These are phyloP conservation scores for Pinna nobilis DNA, from an alignment of 1,140 invertebrate species.

Conservation along the genomic window DNA sequence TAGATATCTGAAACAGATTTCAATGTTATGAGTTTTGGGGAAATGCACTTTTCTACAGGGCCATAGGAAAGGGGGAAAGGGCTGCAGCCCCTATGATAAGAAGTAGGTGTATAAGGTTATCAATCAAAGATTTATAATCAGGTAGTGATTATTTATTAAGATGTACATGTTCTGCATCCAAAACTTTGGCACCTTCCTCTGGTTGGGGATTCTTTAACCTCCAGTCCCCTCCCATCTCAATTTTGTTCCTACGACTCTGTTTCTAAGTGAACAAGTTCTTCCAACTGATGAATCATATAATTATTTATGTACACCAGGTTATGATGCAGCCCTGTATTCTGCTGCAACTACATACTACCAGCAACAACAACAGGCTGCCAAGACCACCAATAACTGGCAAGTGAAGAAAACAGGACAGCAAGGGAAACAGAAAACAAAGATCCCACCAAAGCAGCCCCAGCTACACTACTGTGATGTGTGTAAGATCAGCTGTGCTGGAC, in stretches of 20 bases:
- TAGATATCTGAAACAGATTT: no score
- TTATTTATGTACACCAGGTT: constrained; percentile 77
- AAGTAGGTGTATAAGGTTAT: no score
- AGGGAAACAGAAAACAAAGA: constrained; percentile 77
- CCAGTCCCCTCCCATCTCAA: no score
- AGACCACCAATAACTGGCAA: constrained; percentile 77
- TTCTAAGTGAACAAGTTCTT: neutral
- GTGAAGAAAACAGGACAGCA: constrained; percentile 80
- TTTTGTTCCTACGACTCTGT: neutral
- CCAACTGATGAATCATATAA: neutral
- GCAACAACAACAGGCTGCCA: constrained; percentile 79
- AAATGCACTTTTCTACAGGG: no score
- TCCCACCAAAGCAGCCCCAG: constrained; percentile 70
- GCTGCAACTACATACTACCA: constrained; percentile 94
- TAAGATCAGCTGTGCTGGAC: constrained; percentile 97
- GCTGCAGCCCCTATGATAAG: no score
- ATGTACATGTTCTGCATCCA: no score
- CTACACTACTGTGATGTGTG: constrained; percentile 81
- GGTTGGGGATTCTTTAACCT: no score
- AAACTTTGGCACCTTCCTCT: no score
- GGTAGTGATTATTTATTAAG: no score
- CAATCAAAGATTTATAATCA: no score
- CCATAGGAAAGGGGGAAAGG: no score
- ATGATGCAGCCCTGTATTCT: constrained; percentile 94
- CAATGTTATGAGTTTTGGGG: no score